Percentiles rank a stretch among this genome's conserved stretches.
Conservation (phyloP, 1,140 invertebrate species). For the Andricus grossulariae region DNA sequence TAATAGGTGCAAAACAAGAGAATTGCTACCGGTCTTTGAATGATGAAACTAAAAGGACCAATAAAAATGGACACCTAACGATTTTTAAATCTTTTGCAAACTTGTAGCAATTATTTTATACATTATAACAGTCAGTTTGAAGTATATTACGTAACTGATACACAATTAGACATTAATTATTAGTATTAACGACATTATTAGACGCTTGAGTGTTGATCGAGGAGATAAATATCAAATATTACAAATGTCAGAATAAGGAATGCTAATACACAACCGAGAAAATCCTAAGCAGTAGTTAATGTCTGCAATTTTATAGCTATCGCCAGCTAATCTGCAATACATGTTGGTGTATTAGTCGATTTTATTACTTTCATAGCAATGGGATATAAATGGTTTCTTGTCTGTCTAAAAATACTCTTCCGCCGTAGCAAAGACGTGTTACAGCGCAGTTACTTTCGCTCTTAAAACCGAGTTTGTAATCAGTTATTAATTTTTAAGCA, state of each 20-base stretch:
- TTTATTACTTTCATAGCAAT: constrained; percentile 10
- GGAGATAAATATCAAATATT: too few species aligned
- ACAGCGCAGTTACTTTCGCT: not conserved
- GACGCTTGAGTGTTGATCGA: too few species aligned
- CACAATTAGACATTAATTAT: too few species aligned
- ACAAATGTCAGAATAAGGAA: too few species aligned
- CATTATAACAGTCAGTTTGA: too few species aligned
- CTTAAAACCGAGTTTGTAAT: too few species aligned
- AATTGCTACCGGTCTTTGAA: not conserved
- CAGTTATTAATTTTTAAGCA: too few species aligned
- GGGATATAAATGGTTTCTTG: constrained; percentile 22
- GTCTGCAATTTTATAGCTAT: not conserved
- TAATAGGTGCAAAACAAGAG: not conserved
- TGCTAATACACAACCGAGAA: not conserved
- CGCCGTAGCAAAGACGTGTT: not conserved
- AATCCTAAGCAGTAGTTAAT: not conserved
- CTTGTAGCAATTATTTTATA: too few species aligned
- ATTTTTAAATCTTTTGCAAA: not conserved
- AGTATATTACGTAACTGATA: too few species aligned
- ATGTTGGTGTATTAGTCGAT: constrained; percentile 11
- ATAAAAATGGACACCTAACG: not conserved
- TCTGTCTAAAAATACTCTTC: not conserved
- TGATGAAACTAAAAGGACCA: not conserved
- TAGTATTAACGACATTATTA: too few species aligned
- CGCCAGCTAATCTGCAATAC: not conserved